A percentile compares a stretch with the other conserved stretches of the same genome.
phyloP scores from a whole-genome alignment of 2,888 invertebrate species.

The Andrena minutula region DNA sequence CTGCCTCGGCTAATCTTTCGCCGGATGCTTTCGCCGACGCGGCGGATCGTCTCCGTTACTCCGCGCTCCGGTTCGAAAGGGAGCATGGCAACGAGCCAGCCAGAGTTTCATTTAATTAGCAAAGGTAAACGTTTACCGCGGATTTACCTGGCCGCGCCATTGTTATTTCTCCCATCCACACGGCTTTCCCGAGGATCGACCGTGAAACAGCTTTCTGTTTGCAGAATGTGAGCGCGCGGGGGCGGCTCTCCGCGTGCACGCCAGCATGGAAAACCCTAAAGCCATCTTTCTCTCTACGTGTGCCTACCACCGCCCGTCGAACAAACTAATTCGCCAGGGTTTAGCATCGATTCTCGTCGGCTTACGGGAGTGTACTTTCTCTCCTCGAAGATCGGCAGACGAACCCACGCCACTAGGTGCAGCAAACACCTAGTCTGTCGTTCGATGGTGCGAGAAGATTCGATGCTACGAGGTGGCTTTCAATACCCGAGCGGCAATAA shows the following conservation, averaged over 20 bases:
- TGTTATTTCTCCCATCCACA: constrained; percentile 59
- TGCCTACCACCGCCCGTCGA: background rate
- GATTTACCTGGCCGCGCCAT: constrained; percentile 53
- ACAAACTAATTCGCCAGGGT: constrained; percentile 31
- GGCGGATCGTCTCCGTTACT: constrained; percentile 26
- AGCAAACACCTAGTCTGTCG: background rate
- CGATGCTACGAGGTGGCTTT: background rate
- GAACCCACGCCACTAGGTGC: background rate
- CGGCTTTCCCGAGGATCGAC: constrained; percentile 47
- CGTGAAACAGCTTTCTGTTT: constrained; percentile 56
- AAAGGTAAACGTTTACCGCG: constrained; percentile 62
- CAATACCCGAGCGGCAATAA: constrained; percentile 26
- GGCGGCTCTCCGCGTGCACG: background rate
- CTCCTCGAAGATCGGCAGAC: constrained; percentile 13
- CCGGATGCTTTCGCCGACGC: background rate
- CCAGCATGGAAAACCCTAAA: constrained; percentile 11
- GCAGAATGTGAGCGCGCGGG: constrained; percentile 23
- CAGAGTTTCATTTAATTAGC: constrained; percentile 66
- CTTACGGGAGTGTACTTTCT: constrained; percentile 18
- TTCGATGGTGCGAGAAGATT: background rate
- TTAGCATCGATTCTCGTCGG: constrained; percentile 34
- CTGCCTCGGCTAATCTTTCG: background rate
- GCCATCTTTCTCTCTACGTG: background rate
- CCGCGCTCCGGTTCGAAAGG: constrained; percentile 10
- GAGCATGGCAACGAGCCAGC: constrained; percentile 22